Evolutionary conservation across 1,140 invertebrate species (phyloP), one percentile per base, ranked within the genome.

Genomic region (Bombus soroeensis): DNA sequence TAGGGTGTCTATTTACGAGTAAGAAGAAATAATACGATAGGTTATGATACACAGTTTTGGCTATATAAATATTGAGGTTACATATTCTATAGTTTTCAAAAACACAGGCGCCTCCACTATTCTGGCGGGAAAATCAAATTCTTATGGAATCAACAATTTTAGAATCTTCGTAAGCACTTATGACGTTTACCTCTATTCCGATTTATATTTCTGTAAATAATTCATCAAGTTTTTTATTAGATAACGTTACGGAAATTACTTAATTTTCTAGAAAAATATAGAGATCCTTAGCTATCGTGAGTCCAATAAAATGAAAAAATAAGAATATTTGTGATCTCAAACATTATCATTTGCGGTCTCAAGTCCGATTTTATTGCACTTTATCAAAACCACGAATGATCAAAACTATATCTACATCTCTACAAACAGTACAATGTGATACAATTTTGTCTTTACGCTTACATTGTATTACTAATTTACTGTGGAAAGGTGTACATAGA

Each of bases 31-130:
- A 73, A 80, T 22, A n/a, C 32, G 22, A 85, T 64, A 85, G 83
- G 83, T 85, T 85, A 85, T 85, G 77, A n/a, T 80, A 43, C 39
- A 84, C 76, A 84, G 76, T 39, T 76, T 41, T 25, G 15, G 47
- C 81, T 78, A 83, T 57, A 73, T 80, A 80, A 71, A 70, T 83
- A 83, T 57, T 43, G 43, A 83, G 28, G 74, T 68, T 83, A 68
- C 34, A 22, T 68, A 62, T 37, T 73, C 53, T 25, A 28, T 8
- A n/a, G 3, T 37, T 32, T 39, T 5, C 39, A 10, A 47, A 5
- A 25, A 66, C 6, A 3, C 18, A 0, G 1, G n/a, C 47, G 74
- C 39, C 62, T 0, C 28, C n/a, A 34, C 3, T 22, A 15, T 22
- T 25, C 8, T 47, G 2, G 53, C 32, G 41, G 28, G 10, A 64